Evolutionary conservation across 2,888 invertebrate species (phyloP).

Genomic region (Blastobasis adustella): DNA sequence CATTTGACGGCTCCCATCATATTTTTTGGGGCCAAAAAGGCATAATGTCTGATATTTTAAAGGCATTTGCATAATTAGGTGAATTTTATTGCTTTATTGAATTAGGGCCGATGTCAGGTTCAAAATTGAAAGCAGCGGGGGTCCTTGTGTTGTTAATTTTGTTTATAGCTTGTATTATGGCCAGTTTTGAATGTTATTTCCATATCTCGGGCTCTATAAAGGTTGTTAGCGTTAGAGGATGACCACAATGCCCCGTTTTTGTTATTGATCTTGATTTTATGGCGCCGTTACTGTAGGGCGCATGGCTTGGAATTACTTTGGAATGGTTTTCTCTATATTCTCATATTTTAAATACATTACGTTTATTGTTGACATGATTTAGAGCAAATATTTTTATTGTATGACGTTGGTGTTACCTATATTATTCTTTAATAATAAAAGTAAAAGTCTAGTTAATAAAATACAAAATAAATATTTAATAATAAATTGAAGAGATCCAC

Average conservation of each 20-base stretch:
- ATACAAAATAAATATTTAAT: too few species aligned
- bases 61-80: constrained; percentile 74
- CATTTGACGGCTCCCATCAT: constrained; percentile 56
- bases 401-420: too few species aligned
- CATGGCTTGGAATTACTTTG: too few species aligned
- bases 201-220: constrained; percentile 65
- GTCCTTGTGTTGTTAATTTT: constrained; percentile 72
- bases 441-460: too few species aligned
- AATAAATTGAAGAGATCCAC: too few species aligned
- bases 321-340: not conserved
- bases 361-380: constrained; percentile 6
- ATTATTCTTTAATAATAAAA: too few species aligned
- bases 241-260: constrained; percentile 64
- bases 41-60: constrained; percentile 63
- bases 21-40: constrained; percentile 57
- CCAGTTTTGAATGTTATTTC: constrained; percentile 64
- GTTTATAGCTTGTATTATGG: constrained; percentile 73
- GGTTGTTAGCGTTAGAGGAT: constrained; percentile 55
- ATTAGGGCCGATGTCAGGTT: constrained; percentile 72
- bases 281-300: constrained; percentile 23
- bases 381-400: not conserved
- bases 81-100: constrained; percentile 76
- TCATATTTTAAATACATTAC: constrained; percentile 6
- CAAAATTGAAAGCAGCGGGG: constrained; percentile 74
- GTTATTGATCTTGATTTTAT: constrained; percentile 67